Percentiles rank a stretch among this genome's conserved stretches.
Conservation (phyloP, 2,113 vertebrate genomes). For the Triplophysa rosa region DNA sequence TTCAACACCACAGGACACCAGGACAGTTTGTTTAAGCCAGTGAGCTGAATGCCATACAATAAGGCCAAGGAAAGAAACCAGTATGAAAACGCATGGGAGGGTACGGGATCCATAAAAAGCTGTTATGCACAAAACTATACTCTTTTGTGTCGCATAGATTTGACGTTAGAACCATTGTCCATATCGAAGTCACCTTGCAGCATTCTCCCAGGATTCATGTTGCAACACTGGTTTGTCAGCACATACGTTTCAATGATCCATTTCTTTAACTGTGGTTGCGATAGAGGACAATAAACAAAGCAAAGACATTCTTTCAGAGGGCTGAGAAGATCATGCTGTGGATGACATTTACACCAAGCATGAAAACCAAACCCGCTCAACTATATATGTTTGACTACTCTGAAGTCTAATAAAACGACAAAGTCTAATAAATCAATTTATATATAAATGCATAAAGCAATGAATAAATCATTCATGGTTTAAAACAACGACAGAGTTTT, state of each 20-base stretch:
- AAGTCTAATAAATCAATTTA: too few species aligned
- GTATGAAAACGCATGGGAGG: background rate
- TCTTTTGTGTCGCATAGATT: background rate
- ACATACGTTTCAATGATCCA: background rate
- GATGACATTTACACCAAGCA: background rate
- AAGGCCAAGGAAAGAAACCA: background rate
- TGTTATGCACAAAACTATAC: background rate
- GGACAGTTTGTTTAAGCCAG: background rate
- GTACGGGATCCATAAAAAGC: background rate
- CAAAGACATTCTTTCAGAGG: background rate
- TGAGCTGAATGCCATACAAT: background rate
- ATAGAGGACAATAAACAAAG: background rate
- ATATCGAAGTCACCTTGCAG: background rate
- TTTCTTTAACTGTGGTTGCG: background rate
- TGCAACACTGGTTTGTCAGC: slow-evolving; percentile 38
- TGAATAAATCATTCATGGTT: too few species aligned
- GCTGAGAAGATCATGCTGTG: background rate
- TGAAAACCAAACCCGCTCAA: background rate
- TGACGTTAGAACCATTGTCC: slow-evolving; percentile 6
- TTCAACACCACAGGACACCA: slow-evolving; percentile 8
- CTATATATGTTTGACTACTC: background rate
- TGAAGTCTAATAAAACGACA: too few species aligned
- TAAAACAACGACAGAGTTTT: too few species aligned
- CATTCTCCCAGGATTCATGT: background rate
- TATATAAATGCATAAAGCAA: too few species aligned